Base-by-base conservation (phyloP, 2,113 vertebrate genomes). In the Rhadina sibilatrix region DNA sequence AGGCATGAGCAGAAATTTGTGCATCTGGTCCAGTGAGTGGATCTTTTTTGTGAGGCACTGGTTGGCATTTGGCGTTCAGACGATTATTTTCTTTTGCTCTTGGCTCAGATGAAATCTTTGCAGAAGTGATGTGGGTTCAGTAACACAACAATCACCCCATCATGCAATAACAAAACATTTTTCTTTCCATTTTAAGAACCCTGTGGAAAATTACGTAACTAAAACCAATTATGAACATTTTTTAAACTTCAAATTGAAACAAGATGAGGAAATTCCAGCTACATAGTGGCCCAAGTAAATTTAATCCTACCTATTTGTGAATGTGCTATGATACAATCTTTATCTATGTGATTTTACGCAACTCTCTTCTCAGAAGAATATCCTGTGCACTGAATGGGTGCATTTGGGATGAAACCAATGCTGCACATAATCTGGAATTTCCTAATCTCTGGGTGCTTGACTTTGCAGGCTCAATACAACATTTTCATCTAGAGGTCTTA, bases 401-500 rank as follows among this genome's bases (percentile, higher is more conserved):
- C 27, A 59, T 30, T n/a, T 63, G 47, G 47, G 63, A 91, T 52
- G 74, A 84, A 40, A 83, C 60, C 49, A 90, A 70, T 12, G 44
- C n/a, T 83, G 92, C 60, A 38, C 11, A 35, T 85, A 89, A 91
- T 56, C 71, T 56, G 60, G 63, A 90, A 86, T 83, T 86, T 86
- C 71, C 60, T 90, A 83, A 77, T 90, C 93, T 66, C 56, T 90
- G 79, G 68, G 52, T 64, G 75, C 85, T 92, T 81, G 72, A 63
- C 44, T 90, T 90, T 64, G 11, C 64, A 93, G 77, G 64, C 92
- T 78, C 40, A 86, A 24, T 44, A 83, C 63, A 64, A 75, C 57
- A 92, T 92, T 75, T 86, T 95, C 79, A 71, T 81, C 66, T 83
- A 66, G 64, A 80, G 28, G 24, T 89, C 92, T 89, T 71, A 86